Base-by-base conservation (phyloP, 2,797 vertebrate genomes). In the Myripristis murdjan region DNA sequence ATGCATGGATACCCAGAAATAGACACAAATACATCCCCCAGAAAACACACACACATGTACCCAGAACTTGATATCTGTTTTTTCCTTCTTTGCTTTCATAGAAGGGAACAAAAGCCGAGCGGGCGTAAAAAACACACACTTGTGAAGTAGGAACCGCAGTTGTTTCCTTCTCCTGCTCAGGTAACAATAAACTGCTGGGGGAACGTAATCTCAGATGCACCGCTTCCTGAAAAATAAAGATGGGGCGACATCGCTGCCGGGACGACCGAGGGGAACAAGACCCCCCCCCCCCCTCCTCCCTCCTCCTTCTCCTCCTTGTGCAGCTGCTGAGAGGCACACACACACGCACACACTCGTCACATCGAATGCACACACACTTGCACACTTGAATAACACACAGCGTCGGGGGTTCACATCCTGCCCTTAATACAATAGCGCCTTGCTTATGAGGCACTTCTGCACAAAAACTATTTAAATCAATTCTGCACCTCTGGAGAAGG, bases 171-270 rank as follows among this genome's bases (percentile, higher is more conserved):
- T 71, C 77, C 73, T 41, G 62, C 78, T 87, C 90, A 84, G 90
- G 87, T 92, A 91, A 92, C 91, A 92, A 92, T 91, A 84, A 88
- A 77, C 82, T 65, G 65, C 68, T 46, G 75, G 70, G 77, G 78
- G 80, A 77, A 69, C 75, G 37, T 58, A 55, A 11, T 35, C 68
- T 57, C 73, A 8, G 54, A 74, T 44, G 23, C 79, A 41, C 56
- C 35, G 1, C 79, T 88, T 91, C 90, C 86, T 91, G 82, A 69
- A 65, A 84, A 85, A 85, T 79, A 79, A 43, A 80, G 79, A 69
- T 15, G 41, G 24, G 20, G 63, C 49, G 61, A 65, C 46, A 0
- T 10, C 23, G 24, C 15, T 67, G 57, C 68, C 70, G 79, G 52
- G 4, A 54, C 73, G n/a, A n/a, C 26, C 63, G 31, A 23, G 22